Conservation (phyloP, 2,888 invertebrate species). For the Notodonta ziczac region DNA sequence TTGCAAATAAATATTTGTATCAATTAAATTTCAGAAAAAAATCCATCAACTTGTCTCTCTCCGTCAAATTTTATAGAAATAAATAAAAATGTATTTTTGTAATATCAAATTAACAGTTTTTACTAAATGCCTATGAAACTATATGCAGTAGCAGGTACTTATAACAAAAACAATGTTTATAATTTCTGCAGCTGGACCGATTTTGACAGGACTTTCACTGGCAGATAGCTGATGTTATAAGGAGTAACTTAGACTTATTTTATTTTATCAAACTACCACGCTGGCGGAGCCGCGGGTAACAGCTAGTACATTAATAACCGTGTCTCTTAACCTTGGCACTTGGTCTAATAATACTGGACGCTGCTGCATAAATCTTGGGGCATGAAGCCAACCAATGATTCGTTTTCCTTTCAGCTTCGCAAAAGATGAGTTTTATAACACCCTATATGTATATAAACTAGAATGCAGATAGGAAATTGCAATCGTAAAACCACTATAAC, state of each 20-base stretch:
- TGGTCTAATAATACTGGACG: constrained; percentile 32
- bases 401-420: constrained; percentile 19
- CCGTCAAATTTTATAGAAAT: constrained; percentile 12
- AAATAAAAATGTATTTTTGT: too few species aligned
- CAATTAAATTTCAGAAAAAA: constrained; percentile 1
- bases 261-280: too few species aligned
- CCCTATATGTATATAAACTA: constrained; percentile 1
- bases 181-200: too few species aligned
- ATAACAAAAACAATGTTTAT: too few species aligned
- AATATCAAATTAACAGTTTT: too few species aligned
- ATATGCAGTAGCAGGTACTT: too few species aligned
- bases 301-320: constrained; percentile 22
- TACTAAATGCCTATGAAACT: too few species aligned
- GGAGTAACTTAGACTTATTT: too few species aligned
- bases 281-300: too few species aligned
- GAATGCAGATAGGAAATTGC: constrained; percentile 9
- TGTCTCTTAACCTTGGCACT: constrained; percentile 46
- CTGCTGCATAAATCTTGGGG: constrained; percentile 32
- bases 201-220: too few species aligned
- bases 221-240: too few species aligned
- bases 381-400: constrained; percentile 34
- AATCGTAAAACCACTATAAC: constrained; percentile 3
- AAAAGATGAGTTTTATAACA: constrained; percentile 3
- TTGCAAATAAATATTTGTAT: constrained; percentile 7
- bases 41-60: constrained; percentile 8